Percentiles rank a stretch among this genome's conserved stretches.
phyloP scores from a whole-genome alignment of 2,797 vertebrate species.

The Acestrorhynchus altus region DNA sequence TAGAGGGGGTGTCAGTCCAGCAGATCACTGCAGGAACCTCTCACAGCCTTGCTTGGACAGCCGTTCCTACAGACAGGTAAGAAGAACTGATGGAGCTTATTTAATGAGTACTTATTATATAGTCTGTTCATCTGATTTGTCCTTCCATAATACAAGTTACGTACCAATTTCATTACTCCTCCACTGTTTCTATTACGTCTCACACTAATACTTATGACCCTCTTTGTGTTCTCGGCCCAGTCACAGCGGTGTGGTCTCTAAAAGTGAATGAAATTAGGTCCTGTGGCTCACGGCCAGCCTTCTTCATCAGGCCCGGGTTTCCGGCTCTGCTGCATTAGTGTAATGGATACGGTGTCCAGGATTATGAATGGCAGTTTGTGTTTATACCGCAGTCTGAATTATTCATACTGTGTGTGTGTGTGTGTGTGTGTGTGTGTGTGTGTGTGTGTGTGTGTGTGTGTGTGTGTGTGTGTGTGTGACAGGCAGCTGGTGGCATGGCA shows the following conservation, averaged over 20 bases:
- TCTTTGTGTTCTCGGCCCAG: background rate
- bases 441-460: constrained; percentile 1
- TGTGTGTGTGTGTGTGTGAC: constrained; percentile 29
- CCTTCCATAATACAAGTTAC: background rate
- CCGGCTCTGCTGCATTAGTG: constrained; percentile 21
- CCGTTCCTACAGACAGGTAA: constrained; percentile 83
- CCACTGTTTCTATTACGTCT: no score
- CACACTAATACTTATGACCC: no score
- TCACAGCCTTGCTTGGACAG: constrained; percentile 85
- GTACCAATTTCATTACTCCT: background rate
- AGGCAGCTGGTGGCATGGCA: constrained; percentile 86
- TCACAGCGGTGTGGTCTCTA: background rate
- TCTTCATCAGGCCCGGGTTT: background rate
- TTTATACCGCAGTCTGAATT: background rate
- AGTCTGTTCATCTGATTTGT: background rate
- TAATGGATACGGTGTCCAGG: constrained; percentile 11
- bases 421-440: constrained; percentile 33
- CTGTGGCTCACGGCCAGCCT: background rate
- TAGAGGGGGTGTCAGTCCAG: constrained; percentile 82
- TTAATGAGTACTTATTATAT: no score
- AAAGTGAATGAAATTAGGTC: background rate
- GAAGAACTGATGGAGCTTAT: background rate
- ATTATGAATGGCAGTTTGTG: background rate
- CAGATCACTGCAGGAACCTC: constrained; percentile 86
- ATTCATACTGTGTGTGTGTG: background rate